Evolutionary conservation across 2,888 invertebrate species (phyloP).

Genomic region (Didymodactylos carnosus): DNA sequence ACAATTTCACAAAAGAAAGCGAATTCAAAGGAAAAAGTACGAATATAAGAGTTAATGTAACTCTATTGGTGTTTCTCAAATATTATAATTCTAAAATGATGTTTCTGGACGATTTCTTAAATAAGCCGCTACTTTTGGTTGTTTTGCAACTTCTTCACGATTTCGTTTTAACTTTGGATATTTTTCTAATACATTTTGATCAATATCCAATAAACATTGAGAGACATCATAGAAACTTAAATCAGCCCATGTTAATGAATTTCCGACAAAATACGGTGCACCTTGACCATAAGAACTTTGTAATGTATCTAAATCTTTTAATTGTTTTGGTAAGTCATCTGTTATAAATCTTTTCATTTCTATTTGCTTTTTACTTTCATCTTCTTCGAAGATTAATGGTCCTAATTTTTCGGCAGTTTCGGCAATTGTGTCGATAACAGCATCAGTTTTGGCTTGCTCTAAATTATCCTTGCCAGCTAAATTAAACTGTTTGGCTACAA

Average conservation of each 20-base stretch:
- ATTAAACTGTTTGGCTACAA: not conserved
- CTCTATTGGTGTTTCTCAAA: no score
- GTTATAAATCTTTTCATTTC: not conserved
- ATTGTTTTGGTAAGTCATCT: not conserved
- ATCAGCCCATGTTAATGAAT: constrained; percentile 11
- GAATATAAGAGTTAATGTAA: no score
- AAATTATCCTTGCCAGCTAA: not conserved
- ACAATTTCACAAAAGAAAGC: no score
- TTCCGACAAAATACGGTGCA: constrained; percentile 6
- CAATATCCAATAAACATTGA: not conserved
- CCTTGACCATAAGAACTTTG: not conserved
- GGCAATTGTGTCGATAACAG: not conserved
- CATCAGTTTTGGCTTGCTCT: not conserved
- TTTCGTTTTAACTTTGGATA: not conserved
- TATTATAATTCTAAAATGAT: not conserved
- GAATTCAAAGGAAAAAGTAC: no score
- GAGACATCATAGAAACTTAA: constrained; percentile 2
- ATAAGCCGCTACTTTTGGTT: constrained; percentile 2
- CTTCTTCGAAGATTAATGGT: not conserved
- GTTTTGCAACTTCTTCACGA: not conserved
- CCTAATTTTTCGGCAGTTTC: not conserved
- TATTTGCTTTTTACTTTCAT: not conserved
- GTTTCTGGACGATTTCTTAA: constrained; percentile 3
- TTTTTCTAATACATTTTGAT: not conserved
- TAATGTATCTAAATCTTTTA: constrained; percentile 1